phyloP scores from a whole-genome alignment of 1,140 invertebrate species.

The Drosophila suzukii region DNA sequence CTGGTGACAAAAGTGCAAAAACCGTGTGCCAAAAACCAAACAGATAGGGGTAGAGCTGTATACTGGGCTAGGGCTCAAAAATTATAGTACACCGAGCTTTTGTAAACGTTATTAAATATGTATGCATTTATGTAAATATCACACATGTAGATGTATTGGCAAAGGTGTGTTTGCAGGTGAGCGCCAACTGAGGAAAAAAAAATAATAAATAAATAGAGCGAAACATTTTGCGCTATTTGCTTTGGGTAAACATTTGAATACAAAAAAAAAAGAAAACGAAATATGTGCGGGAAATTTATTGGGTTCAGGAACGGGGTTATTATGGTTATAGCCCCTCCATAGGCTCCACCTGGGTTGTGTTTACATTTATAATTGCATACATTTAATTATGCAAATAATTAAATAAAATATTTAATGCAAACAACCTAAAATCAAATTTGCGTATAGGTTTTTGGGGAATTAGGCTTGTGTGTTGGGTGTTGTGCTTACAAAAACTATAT shows the following conservation, averaged over 20 bases:
- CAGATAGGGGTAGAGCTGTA: constrained; percentile 34
- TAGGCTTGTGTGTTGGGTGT: constrained; percentile 30
- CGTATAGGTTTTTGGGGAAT: constrained; percentile 59
- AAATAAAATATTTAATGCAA: constrained; percentile 77
- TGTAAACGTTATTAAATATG: constrained; percentile 77
- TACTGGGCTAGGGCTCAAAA: constrained; percentile 41
- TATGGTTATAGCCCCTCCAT: constrained; percentile 24
- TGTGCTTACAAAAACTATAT: constrained; percentile 49
- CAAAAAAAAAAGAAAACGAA: not conserved
- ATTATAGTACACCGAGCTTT: constrained; percentile 67
- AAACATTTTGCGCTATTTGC: constrained; percentile 75
- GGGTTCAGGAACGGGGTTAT: constrained; percentile 9
- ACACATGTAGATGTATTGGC: constrained; percentile 31
- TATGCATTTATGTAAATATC: constrained; percentile 63
- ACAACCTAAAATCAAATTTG: constrained; percentile 62
- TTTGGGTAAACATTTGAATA: constrained; percentile 34
- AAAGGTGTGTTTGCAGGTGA: constrained; percentile 23
- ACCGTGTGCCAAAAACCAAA: constrained; percentile 67
- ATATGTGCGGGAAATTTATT: constrained; percentile 6
- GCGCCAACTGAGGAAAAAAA: constrained; percentile 29
- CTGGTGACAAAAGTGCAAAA: constrained; percentile 69
- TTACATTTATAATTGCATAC: constrained; percentile 81
- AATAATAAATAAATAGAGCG: constrained; percentile 67
- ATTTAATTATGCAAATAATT: constrained; percentile 81
- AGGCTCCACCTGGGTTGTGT: constrained; percentile 37